A percentile compares a stretch with the other conserved stretches of the same genome.
Evolutionary conservation across 2,113 vertebrate genomes (phyloP).

Genomic region (Clarias macrocephalus): DNA sequence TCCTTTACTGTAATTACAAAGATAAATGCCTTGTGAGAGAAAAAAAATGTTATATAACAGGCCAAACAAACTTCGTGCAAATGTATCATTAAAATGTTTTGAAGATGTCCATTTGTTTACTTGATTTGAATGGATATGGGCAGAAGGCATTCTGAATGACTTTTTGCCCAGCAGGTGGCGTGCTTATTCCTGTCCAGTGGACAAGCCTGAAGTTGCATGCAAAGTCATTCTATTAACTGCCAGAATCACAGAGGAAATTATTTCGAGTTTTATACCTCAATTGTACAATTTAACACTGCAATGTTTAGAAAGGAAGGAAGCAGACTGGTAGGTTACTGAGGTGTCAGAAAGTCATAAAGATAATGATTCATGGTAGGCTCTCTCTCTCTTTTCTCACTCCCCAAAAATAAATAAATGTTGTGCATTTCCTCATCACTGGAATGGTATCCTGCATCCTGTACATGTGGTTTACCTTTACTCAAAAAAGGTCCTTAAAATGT

Average conservation of each 20-base stretch:
- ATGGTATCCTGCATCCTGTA: not conserved
- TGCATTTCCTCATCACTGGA: not conserved
- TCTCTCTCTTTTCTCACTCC: not conserved
- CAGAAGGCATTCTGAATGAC: not conserved
- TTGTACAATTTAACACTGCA: not conserved
- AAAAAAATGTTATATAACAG: conserved; percentile 48
- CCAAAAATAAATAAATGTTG: not conserved
- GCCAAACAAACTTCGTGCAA: conserved; percentile 52
- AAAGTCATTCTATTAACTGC: not conserved
- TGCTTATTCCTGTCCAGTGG: conserved; percentile 19
- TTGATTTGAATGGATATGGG: conserved; percentile 14
- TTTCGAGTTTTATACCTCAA: not conserved
- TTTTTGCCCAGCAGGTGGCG: conserved; percentile 45
- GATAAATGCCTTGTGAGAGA: conserved; percentile 48
- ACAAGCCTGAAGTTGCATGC: not conserved
- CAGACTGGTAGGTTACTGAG: not conserved
- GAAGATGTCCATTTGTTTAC: conserved; percentile 27
- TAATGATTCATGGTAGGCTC: not conserved
- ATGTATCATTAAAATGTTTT: conserved; percentile 40
- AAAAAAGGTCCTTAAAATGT: not conserved
- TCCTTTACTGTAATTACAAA: conserved; percentile 52
- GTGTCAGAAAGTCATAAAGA: not conserved
- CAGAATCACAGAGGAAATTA: not conserved
- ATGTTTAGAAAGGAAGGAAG: not conserved
- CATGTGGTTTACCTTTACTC: not conserved